phyloP scores from a whole-genome alignment of 1,140 invertebrate genomes.

The Vanessa atalanta region DNA sequence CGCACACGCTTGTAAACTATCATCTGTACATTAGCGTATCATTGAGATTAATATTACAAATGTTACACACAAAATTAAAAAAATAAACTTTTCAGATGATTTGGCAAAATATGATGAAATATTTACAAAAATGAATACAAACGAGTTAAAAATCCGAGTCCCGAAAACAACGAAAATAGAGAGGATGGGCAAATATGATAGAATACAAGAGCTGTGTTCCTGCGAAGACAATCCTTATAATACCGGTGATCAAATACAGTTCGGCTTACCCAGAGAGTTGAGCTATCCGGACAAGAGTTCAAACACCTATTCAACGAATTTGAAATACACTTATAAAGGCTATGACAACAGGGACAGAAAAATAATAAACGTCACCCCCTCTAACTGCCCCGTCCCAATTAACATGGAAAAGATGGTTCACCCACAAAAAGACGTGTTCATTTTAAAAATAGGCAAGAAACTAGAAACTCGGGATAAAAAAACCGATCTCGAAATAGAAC shows the following conservation, averaged over 20 bases:
- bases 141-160: slow-evolving; percentile 71
- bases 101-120: slow-evolving; percentile 68
- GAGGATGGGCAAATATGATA: slow-evolving; percentile 65
- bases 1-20: too few relatives aligned
- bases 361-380: slow-evolving; percentile 68
- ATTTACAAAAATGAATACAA: slow-evolving; percentile 71
- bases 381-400: slow-evolving; percentile 62
- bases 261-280: slow-evolving; percentile 61
- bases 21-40: background rate
- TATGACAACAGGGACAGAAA: slow-evolving; percentile 58
- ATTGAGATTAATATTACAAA: background rate
- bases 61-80: too few relatives aligned
- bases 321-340: slow-evolving; percentile 65
- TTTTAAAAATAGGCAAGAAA: slow-evolving; percentile 75
- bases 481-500: slow-evolving; percentile 74
- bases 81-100: slow-evolving; percentile 49
- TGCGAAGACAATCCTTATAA: slow-evolving; percentile 66
- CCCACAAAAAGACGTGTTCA: slow-evolving; percentile 70
- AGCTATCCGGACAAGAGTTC: slow-evolving; percentile 43
- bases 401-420: slow-evolving; percentile 65
- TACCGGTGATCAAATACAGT: slow-evolving; percentile 71
- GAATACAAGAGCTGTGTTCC: slow-evolving; percentile 66
- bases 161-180: slow-evolving; percentile 67
- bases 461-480: slow-evolving; percentile 73
- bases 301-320: slow-evolving; percentile 59